phyloP scores from a whole-genome alignment of 2,888 invertebrate genomes.

The Agriopis aurantiaria region DNA sequence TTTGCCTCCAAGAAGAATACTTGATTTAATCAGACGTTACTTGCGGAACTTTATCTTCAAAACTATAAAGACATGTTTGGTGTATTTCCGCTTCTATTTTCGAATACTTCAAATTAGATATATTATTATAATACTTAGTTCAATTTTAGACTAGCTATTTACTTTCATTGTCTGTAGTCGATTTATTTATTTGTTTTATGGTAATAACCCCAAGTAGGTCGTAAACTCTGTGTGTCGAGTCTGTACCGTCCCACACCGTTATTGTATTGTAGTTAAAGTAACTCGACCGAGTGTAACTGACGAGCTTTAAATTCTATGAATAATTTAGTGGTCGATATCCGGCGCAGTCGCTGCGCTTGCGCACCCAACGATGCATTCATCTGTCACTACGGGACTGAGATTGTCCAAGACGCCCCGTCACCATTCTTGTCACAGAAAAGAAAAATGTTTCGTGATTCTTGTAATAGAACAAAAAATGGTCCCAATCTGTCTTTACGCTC shows the following conservation, averaged over 20 bases:
- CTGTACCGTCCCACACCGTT: conserved; percentile 3
- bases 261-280: conserved; percentile 29
- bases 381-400: conserved; percentile 46
- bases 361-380: conserved; percentile 53
- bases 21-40: no score
- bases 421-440: conserved; percentile 8
- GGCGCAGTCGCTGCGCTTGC: conserved; percentile 46
- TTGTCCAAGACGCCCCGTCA: conserved; percentile 12
- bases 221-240: background rate
- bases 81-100: no score
- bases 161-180: background rate
- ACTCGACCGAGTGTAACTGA: conserved; percentile 9
- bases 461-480: conserved; percentile 21
- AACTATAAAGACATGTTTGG: no score
- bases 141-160: no score
- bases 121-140: no score
- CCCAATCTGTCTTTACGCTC: conserved; percentile 11
- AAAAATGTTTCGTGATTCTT: no score
- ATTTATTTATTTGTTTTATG: conserved; percentile 6
- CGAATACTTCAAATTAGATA: no score
- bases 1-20: no score
- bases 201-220: conserved; percentile 3
- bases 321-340: conserved; percentile 60
- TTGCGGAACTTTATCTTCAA: no score
- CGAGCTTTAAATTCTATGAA: conserved; percentile 58